Evolutionary conservation across 2,113 vertebrate genomes (phyloP).

Genomic region (Microtus oregoni): DNA sequence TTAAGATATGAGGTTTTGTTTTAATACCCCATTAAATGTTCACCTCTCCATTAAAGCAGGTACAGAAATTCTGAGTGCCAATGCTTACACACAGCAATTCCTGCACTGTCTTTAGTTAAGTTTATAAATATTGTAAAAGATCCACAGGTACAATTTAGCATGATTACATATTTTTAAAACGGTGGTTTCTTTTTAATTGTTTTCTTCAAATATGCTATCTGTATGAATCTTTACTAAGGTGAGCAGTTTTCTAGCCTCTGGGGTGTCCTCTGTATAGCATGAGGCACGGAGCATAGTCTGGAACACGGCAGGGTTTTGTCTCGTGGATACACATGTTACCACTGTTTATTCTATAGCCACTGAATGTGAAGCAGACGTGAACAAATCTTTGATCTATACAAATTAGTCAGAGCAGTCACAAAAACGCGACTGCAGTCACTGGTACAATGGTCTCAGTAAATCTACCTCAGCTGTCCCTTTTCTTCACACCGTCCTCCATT

Average conservation of each 20-base stretch:
- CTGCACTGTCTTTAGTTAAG: not conserved
- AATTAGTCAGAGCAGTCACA: constrained; percentile 88
- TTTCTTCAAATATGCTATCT: not conserved
- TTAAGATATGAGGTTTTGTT: constrained; percentile 34
- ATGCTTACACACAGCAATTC: not conserved
- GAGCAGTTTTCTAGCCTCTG: not conserved
- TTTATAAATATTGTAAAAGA: not conserved
- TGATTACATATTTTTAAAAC: not conserved
- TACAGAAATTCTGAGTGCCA: not conserved
- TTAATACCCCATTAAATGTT: constrained; percentile 35
- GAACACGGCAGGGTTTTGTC: constrained; percentile 71
- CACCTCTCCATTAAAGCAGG: not conserved
- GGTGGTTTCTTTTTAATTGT: not conserved
- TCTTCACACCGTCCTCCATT: constrained; percentile 87
- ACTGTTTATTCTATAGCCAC: constrained; percentile 85
- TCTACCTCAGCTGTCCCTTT: constrained; percentile 90
- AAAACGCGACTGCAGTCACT: constrained; percentile 88
- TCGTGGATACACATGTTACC: constrained; percentile 75
- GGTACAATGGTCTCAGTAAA: constrained; percentile 87
- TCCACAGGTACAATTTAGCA: not conserved
- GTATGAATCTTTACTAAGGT: not conserved
- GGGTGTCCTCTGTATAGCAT: constrained; percentile 14
- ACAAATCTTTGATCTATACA: constrained; percentile 89
- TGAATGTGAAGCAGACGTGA: constrained; percentile 87
- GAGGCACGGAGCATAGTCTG: constrained; percentile 52